Conservation (phyloP, 2,113 vertebrate genomes). For the Lucifuga dentata region DNA sequence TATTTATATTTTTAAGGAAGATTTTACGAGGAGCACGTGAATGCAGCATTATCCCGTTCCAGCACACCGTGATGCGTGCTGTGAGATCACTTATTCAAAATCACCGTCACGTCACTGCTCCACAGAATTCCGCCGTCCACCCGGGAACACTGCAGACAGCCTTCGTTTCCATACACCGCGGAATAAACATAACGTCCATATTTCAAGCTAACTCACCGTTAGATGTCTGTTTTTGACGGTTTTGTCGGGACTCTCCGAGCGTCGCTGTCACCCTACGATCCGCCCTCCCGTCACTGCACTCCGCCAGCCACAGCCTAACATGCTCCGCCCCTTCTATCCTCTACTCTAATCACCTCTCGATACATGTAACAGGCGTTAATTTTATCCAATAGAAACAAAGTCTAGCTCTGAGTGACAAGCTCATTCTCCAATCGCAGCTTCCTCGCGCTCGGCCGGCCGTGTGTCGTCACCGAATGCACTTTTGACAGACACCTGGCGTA, state of each 20-base stretch:
- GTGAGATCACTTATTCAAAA: conserved; percentile 78
- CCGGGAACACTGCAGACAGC: not conserved
- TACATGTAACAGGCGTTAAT: accelerated
- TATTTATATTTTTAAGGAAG: not conserved
- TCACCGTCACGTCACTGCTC: conserved; percentile 73
- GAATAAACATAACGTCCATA: not conserved
- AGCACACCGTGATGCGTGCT: conserved; percentile 58
- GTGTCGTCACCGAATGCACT: conserved; percentile 30
- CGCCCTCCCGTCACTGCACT: conserved; percentile 77
- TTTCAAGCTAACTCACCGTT: conserved; percentile 76
- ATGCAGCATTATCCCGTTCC: conserved; percentile 60
- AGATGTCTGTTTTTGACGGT: conserved; percentile 76
- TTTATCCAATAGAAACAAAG: conserved; percentile 41
- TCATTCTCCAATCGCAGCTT: conserved; percentile 3
- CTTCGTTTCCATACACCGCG: not conserved
- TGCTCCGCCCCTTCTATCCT: conserved; percentile 18
- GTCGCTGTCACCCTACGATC: conserved; percentile 76
- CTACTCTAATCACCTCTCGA: conserved; percentile 44
- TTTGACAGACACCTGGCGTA: conserved; percentile 74
- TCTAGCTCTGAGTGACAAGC: not conserved
- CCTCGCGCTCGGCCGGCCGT: not conserved
- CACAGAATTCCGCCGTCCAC: not conserved
- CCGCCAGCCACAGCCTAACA: conserved; percentile 21
- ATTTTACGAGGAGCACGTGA: conserved; percentile 65
- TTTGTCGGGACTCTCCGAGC: conserved; percentile 72